phyloP scores from a whole-genome alignment of 2,113 vertebrate species.

The Falcunculus frontatus region DNA sequence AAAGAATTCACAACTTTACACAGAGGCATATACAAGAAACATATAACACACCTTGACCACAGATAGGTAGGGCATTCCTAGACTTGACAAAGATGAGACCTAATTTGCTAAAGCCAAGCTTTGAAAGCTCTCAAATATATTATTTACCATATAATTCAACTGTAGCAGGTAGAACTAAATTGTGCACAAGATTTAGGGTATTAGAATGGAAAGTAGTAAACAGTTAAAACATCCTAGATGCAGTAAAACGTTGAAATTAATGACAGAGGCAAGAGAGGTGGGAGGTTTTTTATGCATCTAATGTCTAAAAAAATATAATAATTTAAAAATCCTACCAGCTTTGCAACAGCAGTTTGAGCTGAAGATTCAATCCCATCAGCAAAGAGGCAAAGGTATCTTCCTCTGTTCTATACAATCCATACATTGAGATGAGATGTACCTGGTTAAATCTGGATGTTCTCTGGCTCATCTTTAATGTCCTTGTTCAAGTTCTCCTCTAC shows the following conservation, averaged over 20 bases:
- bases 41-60: rapidly evolving
- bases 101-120: neutral
- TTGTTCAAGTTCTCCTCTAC: neutral
- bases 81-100: neutral
- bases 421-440: neutral
- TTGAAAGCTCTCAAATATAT: neutral
- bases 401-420: neutral
- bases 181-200: neutral
- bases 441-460: neutral
- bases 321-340: neutral
- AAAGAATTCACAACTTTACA: neutral
- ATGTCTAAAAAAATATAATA: neutral
- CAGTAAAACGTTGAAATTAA: neutral
- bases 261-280: neutral
- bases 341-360: neutral
- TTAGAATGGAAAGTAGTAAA: neutral
- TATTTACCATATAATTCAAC: neutral
- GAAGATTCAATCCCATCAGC: neutral
- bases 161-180: neutral
- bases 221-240: neutral
- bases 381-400: neutral
- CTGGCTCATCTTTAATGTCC: neutral
- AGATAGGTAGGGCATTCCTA: neutral
- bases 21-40: neutral
- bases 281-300: neutral